A percentile compares a stretch with the other conserved stretches of the same genome.
Evolutionary conservation across 2,113 vertebrate genomes (phyloP).

Genomic region (Leptocoma aspasia): DNA sequence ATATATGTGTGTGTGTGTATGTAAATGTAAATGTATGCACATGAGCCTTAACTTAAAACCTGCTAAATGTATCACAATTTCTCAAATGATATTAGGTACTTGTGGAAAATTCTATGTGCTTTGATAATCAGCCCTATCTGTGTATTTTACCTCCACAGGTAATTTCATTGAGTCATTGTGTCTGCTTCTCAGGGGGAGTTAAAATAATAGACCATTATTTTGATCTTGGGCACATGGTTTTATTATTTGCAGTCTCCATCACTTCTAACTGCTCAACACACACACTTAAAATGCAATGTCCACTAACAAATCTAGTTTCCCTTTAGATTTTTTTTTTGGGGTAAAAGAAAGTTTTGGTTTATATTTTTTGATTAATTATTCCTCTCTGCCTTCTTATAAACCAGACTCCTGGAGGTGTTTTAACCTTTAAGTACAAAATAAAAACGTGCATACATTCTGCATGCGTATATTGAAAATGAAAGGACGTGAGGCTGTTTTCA

Average conservation of each 20-base stretch:
- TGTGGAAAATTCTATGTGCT: background rate
- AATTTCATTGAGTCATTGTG: background rate
- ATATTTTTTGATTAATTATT: background rate
- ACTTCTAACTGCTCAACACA: background rate
- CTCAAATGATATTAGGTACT: background rate
- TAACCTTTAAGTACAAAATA: background rate
- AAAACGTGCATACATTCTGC: rapidly evolving
- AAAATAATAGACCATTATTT: background rate
- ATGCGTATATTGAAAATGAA: background rate
- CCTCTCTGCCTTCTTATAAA: background rate
- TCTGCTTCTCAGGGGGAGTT: background rate
- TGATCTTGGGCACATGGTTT: background rate
- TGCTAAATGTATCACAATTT: background rate
- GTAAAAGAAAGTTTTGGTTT: background rate
- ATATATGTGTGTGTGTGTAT: background rate
- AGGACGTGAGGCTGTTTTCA: background rate
- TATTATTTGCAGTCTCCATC: background rate
- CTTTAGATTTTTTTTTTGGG: background rate
- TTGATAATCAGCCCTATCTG: background rate
- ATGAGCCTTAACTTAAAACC: background rate
- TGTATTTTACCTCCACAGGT: background rate
- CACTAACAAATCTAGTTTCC: background rate
- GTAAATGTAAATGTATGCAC: rapidly evolving
- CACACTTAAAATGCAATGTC: background rate
- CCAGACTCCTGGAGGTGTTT: background rate